Evolutionary conservation across 2,113 vertebrate genomes (phyloP).

Genomic region (Ahaetulla prasina): DNA sequence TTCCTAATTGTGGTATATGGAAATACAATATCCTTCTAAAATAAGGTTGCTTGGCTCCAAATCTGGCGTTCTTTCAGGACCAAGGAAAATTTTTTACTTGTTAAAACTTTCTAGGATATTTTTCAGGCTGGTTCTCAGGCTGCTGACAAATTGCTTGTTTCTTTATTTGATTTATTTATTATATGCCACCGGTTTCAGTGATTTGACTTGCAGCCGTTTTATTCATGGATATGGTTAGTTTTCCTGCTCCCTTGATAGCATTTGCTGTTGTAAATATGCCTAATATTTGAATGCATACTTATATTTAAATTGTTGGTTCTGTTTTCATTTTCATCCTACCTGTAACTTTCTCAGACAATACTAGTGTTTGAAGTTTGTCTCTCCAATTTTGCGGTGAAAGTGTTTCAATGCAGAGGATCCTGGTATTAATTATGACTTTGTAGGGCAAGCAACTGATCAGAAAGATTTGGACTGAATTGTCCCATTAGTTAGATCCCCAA

Average conservation of each 20-base stretch:
- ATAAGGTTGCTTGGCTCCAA: neutral
- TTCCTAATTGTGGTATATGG: neutral
- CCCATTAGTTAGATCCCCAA: neutral
- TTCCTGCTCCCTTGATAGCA: neutral
- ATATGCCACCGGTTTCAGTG: neutral
- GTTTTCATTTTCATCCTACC: neutral
- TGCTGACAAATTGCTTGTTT: neutral
- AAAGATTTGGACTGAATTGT: neutral
- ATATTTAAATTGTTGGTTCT: neutral
- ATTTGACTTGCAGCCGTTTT: neutral
- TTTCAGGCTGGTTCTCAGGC: neutral
- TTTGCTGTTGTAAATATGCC: neutral
- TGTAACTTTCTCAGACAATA: neutral
- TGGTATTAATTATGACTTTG: neutral
- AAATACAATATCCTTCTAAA: neutral
- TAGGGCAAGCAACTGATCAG: neutral
- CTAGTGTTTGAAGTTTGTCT: neutral
- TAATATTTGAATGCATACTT: neutral
- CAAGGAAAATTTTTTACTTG: neutral
- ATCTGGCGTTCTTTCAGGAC: neutral
- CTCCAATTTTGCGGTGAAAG: neutral
- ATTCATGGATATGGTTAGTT: neutral
- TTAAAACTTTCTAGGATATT: neutral
- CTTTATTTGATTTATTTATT: neutral
- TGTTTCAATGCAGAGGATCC: neutral